Base-by-base conservation (phyloP, 92 coral and sea anemone genomes). In the Pocillopora grandis region DNA sequence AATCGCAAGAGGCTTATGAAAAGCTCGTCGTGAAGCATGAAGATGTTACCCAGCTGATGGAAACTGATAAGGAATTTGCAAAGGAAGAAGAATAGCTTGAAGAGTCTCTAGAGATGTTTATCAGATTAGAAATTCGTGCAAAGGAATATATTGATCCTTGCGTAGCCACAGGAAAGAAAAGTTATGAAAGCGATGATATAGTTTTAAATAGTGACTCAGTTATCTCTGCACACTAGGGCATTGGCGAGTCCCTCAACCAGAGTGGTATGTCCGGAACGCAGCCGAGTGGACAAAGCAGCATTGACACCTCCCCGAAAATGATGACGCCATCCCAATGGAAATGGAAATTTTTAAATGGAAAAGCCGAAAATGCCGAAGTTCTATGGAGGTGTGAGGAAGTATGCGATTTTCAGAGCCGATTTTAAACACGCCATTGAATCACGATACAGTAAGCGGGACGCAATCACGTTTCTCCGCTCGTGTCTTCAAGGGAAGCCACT, bases 361-460 rank as follows among this genome's bases (percentile, higher is more conserved):
- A 91, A 88, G 37, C 91, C 91, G 7, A 91, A 91, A 75, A 35
- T 88, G 78, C 94, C 92, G 5, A 91, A 86, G 75, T 92, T 91
- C 62, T 62, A 82, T 0, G 95, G 92, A 33, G 95, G 89, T 66
- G 93, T 89, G 7, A 81, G 93, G 36, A 87, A 90, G 18, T 90
- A 87, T 58, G 83, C 82, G 0, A 90, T 87, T 9, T 90, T 90
- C 61, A 15, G 68, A 19, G 76, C 90, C 9, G 88, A 90, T 58
- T 91, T 91, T 49, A 92, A 92, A 52, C 92, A 89, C 59, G 89
- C 90, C 7, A 71, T 86, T 12, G 90, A 89, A 63, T 42, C 85
- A 27, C 33, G 59, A 42, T 86, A 71, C n/a, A 82, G 67, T 71
- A 86, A 89, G 58, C 68, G 92, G 12, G 92, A 91, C 52, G 88